These are phyloP conservation scores for Tringa solitaria DNA, from an alignment of 2,113 vertebrate species.

Conservation along the genomic window DNA sequence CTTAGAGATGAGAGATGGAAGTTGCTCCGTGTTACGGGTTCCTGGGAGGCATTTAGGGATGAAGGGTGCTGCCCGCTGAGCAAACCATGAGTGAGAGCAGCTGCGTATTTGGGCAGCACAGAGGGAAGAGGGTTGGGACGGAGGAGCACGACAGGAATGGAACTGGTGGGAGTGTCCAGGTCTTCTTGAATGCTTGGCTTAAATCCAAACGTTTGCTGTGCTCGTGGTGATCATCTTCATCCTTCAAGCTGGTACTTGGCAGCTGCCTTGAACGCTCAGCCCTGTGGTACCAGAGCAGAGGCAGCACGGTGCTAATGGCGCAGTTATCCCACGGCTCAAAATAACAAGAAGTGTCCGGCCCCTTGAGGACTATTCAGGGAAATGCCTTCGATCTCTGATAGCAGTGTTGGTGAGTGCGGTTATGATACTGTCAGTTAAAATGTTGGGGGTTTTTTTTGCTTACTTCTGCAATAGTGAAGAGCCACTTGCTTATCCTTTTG, in stretches of 20 bases:
- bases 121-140: neutral
- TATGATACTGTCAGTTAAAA: neutral
- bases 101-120: neutral
- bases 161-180: neutral
- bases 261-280: neutral
- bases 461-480: neutral
- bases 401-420: neutral
- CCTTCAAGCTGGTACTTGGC: neutral
- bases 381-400: neutral
- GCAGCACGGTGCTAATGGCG: rapidly evolving
- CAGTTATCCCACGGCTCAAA: neutral
- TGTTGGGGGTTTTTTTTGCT: neutral
- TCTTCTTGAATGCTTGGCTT: neutral
- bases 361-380: neutral
- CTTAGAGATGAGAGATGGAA: neutral
- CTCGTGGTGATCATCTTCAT: neutral
- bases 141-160: neutral
- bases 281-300: neutral
- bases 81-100: neutral
- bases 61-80: neutral
- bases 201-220: neutral
- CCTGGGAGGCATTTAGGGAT: neutral
- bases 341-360: neutral
- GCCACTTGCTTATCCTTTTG: neutral
- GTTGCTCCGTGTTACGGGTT: neutral